A percentile compares a stretch with the other conserved stretches of the same genome.
Evolutionary conservation across 2,113 vertebrate genomes (phyloP).

Genomic region (Rattus rattus): DNA sequence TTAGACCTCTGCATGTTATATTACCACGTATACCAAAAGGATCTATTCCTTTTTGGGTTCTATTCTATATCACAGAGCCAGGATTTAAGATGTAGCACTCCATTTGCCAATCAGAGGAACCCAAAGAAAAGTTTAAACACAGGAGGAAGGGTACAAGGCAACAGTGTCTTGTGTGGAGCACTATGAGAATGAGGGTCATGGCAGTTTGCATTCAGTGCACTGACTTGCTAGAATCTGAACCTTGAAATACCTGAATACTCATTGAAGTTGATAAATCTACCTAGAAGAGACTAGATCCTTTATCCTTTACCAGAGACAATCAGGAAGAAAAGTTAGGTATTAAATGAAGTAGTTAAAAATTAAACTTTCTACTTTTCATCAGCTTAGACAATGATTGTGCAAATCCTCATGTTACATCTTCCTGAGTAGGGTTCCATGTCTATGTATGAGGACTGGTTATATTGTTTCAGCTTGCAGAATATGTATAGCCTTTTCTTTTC

Average conservation of each 20-base stretch:
- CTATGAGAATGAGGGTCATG: rapidly evolving
- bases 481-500: not conserved
- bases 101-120: not conserved
- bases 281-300: not conserved
- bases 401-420: not conserved
- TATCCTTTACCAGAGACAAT: not conserved
- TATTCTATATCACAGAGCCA: not conserved
- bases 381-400: not conserved
- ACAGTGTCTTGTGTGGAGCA: not conserved
- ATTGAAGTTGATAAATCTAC: not conserved
- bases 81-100: conserved; percentile 28
- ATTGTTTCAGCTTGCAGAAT: conserved; percentile 2
- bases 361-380: conserved; percentile 29
- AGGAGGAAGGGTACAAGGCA: not conserved
- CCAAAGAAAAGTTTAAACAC: not conserved
- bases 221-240: not conserved
- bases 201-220: not conserved
- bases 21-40: not conserved
- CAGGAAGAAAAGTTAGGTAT: not conserved
- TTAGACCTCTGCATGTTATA: not conserved
- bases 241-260: conserved; percentile 19
- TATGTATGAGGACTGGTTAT: not conserved
- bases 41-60: not conserved
- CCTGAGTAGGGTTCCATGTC: not conserved
- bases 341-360: conserved; percentile 30